phyloP scores from a whole-genome alignment of 2,888 invertebrate genomes.

The Melikaiella ostensackeni region DNA sequence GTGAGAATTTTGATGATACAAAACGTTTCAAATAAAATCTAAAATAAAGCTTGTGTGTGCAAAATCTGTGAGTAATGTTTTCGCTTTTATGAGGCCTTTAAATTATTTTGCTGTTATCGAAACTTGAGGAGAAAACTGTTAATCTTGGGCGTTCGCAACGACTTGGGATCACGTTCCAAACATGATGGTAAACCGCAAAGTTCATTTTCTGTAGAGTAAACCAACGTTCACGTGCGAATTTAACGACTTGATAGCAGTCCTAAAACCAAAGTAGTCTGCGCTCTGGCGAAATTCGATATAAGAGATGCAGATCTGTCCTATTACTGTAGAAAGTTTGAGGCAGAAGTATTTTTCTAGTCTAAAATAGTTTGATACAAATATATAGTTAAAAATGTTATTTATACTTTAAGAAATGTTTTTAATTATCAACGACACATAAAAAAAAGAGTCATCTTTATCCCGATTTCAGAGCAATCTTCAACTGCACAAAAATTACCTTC shows the following conservation, averaged over 20 bases:
- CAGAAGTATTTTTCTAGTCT: background rate
- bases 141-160: background rate
- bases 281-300: background rate
- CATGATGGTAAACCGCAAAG: constrained; percentile 4
- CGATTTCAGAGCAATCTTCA: too few relatives aligned
- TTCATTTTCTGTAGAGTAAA: constrained; percentile 12
- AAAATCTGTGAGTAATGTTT: background rate
- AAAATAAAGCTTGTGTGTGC: background rate
- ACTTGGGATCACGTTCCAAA: constrained; percentile 1
- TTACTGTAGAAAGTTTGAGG: background rate
- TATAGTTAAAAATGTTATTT: too few relatives aligned
- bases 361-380: background rate
- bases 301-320: constrained; percentile 1
- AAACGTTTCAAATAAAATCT: background rate
- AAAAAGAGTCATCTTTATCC: too few relatives aligned
- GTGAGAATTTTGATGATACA: background rate
- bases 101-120: background rate
- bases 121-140: background rate
- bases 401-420: too few relatives aligned
- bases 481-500: too few relatives aligned
- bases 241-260: constrained; percentile 19
- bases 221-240: constrained; percentile 4
- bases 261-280: constrained; percentile 18
- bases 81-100: background rate
- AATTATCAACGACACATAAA: too few relatives aligned